Base-by-base conservation (phyloP, 2,113 vertebrate genomes). In the Danio rerio region DNA sequence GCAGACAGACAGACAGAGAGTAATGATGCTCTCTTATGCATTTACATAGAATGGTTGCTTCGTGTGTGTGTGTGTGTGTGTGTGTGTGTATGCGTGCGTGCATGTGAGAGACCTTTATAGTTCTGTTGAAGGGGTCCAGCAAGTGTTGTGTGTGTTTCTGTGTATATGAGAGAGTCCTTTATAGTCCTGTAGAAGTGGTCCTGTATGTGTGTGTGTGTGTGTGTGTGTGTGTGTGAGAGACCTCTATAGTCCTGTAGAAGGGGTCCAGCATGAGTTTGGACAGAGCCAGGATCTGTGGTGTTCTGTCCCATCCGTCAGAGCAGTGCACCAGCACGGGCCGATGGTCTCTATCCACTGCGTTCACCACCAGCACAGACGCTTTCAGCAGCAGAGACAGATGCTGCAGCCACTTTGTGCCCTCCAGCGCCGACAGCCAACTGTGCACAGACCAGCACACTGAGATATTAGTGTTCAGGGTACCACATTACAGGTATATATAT, bases 391-490 rank as follows among this genome's bases (percentile, higher is more conserved):
- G 91, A 3, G 98, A 98, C 11, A 99, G 89, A 86, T 99, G 98
- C 92, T 99, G 98, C 86, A 99, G 94, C 98, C 98, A 99, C 79
- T 97, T 97, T 84, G 98, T 99, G 87, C 97, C 94, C 90, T 99
- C 98, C 86, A 99, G 93, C 77, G 97, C 96, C 45, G 98, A 99
- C 21, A 99, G 93, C 98, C 98, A 99, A 91, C 98, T 99, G 31
- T n/a, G n/a, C n/a, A n/a, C n/a, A n/a, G n/a, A n/a, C n/a, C n/a
- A n/a, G n/a, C n/a, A n/a, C n/a, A n/a, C n/a, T n/a, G n/a, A n/a
- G n/a, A n/a, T n/a, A n/a, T n/a, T n/a, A n/a, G n/a, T n/a, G n/a
- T n/a, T n/a, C n/a, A n/a, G n/a, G n/a, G n/a, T n/a, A n/a, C n/a
- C n/a, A n/a, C n/a, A n/a, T n/a, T n/a, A n/a, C n/a, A n/a, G n/a